Evolutionary conservation across 2,113 vertebrate genomes (phyloP), one percentile per base, ranked within the genome.

Genomic region (Coryphaenoides rupestris): DNA sequence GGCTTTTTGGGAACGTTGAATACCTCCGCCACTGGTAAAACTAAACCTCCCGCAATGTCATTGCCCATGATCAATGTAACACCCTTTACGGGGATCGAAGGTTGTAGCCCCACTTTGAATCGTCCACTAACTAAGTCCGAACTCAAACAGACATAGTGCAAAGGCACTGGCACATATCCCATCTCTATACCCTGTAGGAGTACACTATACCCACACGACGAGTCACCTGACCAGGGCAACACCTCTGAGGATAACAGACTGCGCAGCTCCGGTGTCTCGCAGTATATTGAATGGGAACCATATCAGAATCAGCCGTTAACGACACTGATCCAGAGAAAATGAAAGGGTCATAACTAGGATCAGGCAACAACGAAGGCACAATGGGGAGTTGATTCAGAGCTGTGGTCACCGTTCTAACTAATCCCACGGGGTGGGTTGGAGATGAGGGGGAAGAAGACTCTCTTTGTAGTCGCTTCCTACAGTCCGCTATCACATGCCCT

Each of bases 31-130:
- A 55, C 47, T 23, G 50, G 60, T 4, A 52, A 1, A 2, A 72
- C 63, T 9, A 16, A 52, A 5, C 63, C 63, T 6, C 63, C 59
- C 6, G 58, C 58, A 0, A 74, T 3, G 7, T 69, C 72, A 65
- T 60, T 74, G 3, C 55, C 19, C 55, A 58, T 6, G 2, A 59
- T 45, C 17, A 73, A 61, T 4, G 55, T 28, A 9, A 60, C 21
- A 9, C 68, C 56, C 15, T 46, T 17, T 0, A 70, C 40, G 2
- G 46, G 66, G 33, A 66, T n/a, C 0, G 12, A 2, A 17, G 53
- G 58, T 1, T 22, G 59, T 4, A 74, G 58, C 21, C 45, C 68
- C 3, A 58, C 53, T 24, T 26, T 62, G 12, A 65, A 40, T 0
- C 19, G 12, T 1, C 72, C 60, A 19, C 22, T 54, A 0, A 63